phyloP scores from a whole-genome alignment of 1,140 invertebrate species.

The Drosophila burlai region DNA sequence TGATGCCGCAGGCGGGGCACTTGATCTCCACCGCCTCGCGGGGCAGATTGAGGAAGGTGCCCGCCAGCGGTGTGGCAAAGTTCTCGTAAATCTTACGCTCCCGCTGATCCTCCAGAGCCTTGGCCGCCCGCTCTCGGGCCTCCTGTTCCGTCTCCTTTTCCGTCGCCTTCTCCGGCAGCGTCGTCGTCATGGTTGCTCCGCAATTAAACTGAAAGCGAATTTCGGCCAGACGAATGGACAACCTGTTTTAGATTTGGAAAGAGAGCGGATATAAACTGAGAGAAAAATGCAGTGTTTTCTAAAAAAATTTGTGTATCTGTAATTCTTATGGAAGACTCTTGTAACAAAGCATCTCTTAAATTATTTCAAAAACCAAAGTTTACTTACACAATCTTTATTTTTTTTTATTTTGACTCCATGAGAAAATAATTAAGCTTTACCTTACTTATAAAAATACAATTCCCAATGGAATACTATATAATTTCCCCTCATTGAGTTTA shows the following conservation, averaged over 20 bases:
- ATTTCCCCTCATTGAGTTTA: not conserved
- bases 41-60: conserved; percentile 76
- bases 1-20: conserved; percentile 74
- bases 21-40: conserved; percentile 62
- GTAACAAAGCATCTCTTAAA: not conserved
- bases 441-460: not conserved
- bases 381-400: not conserved
- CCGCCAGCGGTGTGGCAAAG: conserved; percentile 78
- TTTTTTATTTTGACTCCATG: not conserved
- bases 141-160: conserved; percentile 25
- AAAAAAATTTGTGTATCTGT: not conserved
- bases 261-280: conserved; percentile 5
- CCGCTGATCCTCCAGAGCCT: conserved; percentile 43
- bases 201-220: conserved; percentile 55
- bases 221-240: conserved; percentile 25
- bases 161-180: conserved; percentile 32
- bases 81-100: conserved; percentile 76
- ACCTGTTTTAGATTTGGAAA: conserved; percentile 47
- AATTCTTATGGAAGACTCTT: not conserved
- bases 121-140: conserved; percentile 37
- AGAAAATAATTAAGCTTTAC: not conserved
- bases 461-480: too few species aligned
- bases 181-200: conserved; percentile 46
- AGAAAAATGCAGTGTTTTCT: not conserved
- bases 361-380: too few species aligned